phyloP scores from a whole-genome alignment of 1,140 invertebrate genomes.

The Magallana ariakensis region DNA sequence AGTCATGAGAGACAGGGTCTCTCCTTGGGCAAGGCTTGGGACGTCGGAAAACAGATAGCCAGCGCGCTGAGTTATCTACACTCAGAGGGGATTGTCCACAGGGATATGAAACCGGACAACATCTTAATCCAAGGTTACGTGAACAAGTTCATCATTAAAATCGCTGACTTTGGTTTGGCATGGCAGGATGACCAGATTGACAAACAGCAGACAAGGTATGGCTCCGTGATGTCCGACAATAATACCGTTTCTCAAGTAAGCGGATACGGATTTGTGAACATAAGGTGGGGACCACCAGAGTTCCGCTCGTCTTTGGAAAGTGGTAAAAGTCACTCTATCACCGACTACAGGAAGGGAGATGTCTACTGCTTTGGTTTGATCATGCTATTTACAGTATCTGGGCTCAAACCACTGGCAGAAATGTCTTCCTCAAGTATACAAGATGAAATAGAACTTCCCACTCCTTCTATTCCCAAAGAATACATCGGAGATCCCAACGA shows the following conservation, averaged over 20 bases:
- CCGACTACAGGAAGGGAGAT: slow-evolving; percentile 52
- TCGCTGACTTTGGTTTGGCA: slow-evolving; percentile 61
- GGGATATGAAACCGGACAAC: slow-evolving; percentile 89
- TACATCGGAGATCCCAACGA: not conserved
- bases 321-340: slow-evolving; percentile 9
- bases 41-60: slow-evolving; percentile 53
- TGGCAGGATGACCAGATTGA: slow-evolving; percentile 47
- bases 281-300: slow-evolving; percentile 54
- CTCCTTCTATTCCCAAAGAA: slow-evolving; percentile 22
- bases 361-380: slow-evolving; percentile 58
- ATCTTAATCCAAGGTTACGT: slow-evolving; percentile 51
- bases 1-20: slow-evolving; percentile 52
- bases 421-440: not conserved
- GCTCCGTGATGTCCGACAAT: slow-evolving; percentile 17
- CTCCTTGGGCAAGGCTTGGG: slow-evolving; percentile 43
- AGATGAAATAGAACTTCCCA: slow-evolving; percentile 8
- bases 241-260: not conserved
- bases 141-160: slow-evolving; percentile 50
- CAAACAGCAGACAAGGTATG: slow-evolving; percentile 27
- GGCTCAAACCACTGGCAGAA: slow-evolving; percentile 51
- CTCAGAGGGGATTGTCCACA: slow-evolving; percentile 95
- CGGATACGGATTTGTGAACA: not conserved
- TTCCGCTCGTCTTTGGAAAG: slow-evolving; percentile 15
- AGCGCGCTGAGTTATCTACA: slow-evolving; percentile 58
- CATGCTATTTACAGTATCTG: slow-evolving; percentile 53